phyloP scores from a whole-genome alignment of 2,888 invertebrate genomes.

The Anticlea derivata region DNA sequence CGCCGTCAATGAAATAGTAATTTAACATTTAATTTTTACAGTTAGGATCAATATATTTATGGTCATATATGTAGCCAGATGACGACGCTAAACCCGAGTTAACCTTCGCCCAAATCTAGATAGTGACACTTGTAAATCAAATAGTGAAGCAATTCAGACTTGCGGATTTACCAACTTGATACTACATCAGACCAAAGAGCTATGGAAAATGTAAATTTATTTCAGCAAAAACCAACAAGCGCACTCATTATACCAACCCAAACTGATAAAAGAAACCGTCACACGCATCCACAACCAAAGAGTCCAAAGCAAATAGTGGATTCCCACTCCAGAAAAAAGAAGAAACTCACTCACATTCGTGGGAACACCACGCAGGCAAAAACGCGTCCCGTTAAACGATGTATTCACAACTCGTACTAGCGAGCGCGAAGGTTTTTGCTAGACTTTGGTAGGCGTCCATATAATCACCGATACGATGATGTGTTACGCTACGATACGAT shows the following conservation, averaged over 20 bases:
- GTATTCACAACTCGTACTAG: constrained; percentile 31
- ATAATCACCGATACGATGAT: constrained; percentile 20
- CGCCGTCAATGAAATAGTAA: no score
- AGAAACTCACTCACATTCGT: constrained; percentile 32
- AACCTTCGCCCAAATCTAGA: no score
- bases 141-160: no score
- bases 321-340: constrained; percentile 20
- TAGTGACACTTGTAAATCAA: no score
- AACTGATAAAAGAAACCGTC: constrained; percentile 14
- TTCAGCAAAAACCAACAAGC: neutral
- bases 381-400: constrained; percentile 37
- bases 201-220: no score
- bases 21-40: no score
- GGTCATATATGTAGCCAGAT: no score
- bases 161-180: no score
- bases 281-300: constrained; percentile 16
- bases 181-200: no score
- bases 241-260: constrained; percentile 5
- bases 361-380: constrained; percentile 31
- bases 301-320: constrained; percentile 8
- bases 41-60: no score
- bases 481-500: no score
- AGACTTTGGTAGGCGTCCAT: constrained; percentile 8
- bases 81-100: no score
- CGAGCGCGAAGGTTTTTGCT: constrained; percentile 24